Base-by-base conservation (phyloP, 2,888 invertebrate species). In the Tupiocoris notatus region DNA sequence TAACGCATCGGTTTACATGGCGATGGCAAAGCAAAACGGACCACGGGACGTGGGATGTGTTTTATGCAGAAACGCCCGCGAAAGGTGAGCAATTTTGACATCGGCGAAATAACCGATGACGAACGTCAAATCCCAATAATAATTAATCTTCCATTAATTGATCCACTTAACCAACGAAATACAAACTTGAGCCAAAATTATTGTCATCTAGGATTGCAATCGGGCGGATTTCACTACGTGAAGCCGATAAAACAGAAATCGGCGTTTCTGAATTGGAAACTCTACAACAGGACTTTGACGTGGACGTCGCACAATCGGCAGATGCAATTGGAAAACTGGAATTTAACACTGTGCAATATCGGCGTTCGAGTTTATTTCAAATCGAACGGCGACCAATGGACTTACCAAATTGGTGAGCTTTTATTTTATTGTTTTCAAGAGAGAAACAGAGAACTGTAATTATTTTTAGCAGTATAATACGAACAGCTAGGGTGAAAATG, bases 251-350 rank as follows among this genome's bases (percentile, higher is more conserved):
- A 54, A 64, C 70, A 64, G 25, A 71, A 66, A 54, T 56, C 61
- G 6, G 58, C 76, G 2, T 64, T 58, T 21, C 20, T 66, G n/a
- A 74, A 77, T n/a, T 77, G 76, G 77, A 76, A 74, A 58, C 70
- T 75, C 25, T 76, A 66, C 73, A 77, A 77, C 71, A 64, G 67
- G 77, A 77, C 64, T 9, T n/a, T 76, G 12, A 76, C 67, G 2
- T 76, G 76, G 76, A 25, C 56, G 12, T 76, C 76, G 20, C 56
- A 76, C 22, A 62, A 76, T 25, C 23, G 58, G 6, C 17, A 76
- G 9, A 66, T 76, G 24, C 67, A 65, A 24, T 20, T 25, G 64
- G 64, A 64, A 22, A 75, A 65, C 21, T 75, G 65, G 65, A 75
- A 75, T 23, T 54, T 64, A 23, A 75, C 75, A 2, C 64, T 64